Percentiles rank a stretch among this genome's conserved stretches.
Conservation (phyloP, 53 echinoderm and acorn worm species). For the Temnopleurus reevesii region DNA sequence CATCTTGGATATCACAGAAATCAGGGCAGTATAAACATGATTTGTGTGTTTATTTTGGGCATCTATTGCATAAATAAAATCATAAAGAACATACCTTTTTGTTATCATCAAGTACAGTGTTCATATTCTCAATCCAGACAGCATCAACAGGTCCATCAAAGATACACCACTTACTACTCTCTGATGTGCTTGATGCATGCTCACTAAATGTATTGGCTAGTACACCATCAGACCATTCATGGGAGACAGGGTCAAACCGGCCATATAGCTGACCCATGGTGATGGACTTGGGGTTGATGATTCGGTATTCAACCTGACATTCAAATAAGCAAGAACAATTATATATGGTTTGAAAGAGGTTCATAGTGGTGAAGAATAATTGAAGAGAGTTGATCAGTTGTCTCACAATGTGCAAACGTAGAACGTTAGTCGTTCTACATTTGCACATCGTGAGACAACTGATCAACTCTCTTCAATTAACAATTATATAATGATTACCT, state of each 20-base stretch:
- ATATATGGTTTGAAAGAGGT: no score
- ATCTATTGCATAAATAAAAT: neutral
- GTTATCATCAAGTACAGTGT: conserved; percentile 97
- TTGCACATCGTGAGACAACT: no score
- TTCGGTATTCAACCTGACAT: conserved; percentile 81
- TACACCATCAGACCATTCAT: conserved; percentile 98
- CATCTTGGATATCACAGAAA: no score
- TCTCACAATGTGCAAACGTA: no score
- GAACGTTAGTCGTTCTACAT: no score
- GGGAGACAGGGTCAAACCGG: conserved; percentile 96
- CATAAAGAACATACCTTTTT: conserved; percentile 79
- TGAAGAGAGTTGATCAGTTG: no score
- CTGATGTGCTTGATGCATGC: conserved; percentile 79
- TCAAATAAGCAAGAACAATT: neutral
- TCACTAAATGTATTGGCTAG: conserved; percentile 94
- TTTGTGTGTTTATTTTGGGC: no score
- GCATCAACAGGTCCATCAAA: conserved; percentile 99
- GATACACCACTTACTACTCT: conserved; percentile 90
- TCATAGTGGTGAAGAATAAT: no score
- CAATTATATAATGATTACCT: no score
- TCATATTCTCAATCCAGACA: conserved; percentile 99
- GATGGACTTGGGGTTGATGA: conserved; percentile 95
- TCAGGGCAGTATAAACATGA: no score
- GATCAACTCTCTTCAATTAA: no score
- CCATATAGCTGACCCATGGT: conserved; percentile 99